A percentile compares a stretch with the other conserved stretches of the same genome.
Evolutionary conservation across 2,888 invertebrate species (phyloP).

Genomic region (Drosophila tripunctata): DNA sequence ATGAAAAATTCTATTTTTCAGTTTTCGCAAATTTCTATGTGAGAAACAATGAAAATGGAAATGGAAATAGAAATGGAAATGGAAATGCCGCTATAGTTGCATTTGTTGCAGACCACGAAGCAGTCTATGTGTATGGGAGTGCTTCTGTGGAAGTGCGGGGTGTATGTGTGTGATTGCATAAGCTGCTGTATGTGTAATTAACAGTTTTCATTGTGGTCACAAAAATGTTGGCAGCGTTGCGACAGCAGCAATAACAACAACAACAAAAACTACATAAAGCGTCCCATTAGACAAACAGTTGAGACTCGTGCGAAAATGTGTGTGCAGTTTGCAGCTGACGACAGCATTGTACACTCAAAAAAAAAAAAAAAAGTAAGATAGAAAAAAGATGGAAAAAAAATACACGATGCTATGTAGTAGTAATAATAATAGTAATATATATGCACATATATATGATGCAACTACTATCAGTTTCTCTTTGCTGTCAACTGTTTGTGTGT

Average conservation of each 20-base stretch:
- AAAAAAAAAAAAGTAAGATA: background rate
- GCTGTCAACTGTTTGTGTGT: background rate
- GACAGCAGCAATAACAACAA: background rate
- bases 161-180: constrained; percentile 3
- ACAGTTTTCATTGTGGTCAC: constrained; percentile 52
- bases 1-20: constrained; percentile 30
- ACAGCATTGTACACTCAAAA: background rate
- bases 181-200: constrained; percentile 34
- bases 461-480: constrained; percentile 21
- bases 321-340: constrained; percentile 2
- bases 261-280: background rate
- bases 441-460: background rate
- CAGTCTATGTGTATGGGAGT: background rate
- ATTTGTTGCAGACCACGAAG: constrained; percentile 7
- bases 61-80: constrained; percentile 37
- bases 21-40: constrained; percentile 18
- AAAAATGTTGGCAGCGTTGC: constrained; percentile 7
- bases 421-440: constrained; percentile 2
- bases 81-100: constrained; percentile 30
- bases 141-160: too few species aligned
- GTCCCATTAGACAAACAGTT: constrained; percentile 9
- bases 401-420: background rate
- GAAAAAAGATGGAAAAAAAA: background rate
- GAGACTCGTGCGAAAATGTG: constrained; percentile 2
- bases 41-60: constrained; percentile 48